Base-by-base conservation (phyloP, 2,888 invertebrate species). In the Calameuta idolon region DNA sequence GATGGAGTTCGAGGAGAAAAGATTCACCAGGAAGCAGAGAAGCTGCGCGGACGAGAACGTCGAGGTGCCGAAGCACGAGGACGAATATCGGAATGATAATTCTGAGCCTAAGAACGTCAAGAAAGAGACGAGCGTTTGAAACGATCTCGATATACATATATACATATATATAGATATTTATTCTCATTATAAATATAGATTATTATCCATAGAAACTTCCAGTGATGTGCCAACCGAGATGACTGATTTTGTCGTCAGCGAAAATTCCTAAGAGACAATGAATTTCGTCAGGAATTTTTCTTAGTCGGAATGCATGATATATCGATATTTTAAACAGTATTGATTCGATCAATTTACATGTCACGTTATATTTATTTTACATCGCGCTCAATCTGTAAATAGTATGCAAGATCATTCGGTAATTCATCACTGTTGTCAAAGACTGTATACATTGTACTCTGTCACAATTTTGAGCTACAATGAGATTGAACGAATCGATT, bases 81-180 rank as follows among this genome's bases (percentile, higher is more conserved):
- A 81, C 15, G 80, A 79, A 40, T 79, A 79, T 35, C 73, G 75
- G 73, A 78, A 81, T 34, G 37, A 80, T 71, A 85, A 87, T 69
- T 76, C 79, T 11, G 84, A 84, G 73, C 79, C 83, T 35, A 80
- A 83, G 76, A 84, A 86, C 73, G 82, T 86, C 4, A 91, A 91
- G 71, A 91, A 89, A 81, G 91, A 91, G 84, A 91, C 91, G 75
- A 91, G 91, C 76, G 91, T 91, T 79, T 91, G 83, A 88, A 31
- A 30, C 73, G 31, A 30, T 15, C 33, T 73, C 35, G 35, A n/a
- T 23, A 75, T 71, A 40, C 3, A 73, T 73, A 11, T 23, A 34
- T 15, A 76, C 9, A 30, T 75, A 40, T 31, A 74, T 31, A 74
- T 74, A 74, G 34, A 74, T 33, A 74, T 31, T 34, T 31, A 74